Base-by-base conservation (phyloP, 2,113 vertebrate genomes). In the Halcyon senegalensis region DNA sequence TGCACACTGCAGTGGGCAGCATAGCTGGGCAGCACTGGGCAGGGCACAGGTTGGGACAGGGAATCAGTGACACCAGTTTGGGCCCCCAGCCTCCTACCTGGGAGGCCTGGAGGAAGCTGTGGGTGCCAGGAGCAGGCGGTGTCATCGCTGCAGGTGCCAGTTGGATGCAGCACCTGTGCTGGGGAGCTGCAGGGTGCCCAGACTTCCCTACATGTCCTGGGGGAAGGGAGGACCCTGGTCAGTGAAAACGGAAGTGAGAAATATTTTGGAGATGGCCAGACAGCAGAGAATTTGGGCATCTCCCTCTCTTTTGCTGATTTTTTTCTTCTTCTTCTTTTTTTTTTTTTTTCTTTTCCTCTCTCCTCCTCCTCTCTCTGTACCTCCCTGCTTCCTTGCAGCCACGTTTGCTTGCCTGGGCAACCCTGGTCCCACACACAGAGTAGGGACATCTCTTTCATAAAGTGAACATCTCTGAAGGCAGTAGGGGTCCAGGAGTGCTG, bases 21-120 rank as follows among this genome's bases (percentile, higher is more conserved):
- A 28, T 0, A 0, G 33, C 2, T 1, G 13, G 48, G 43, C 46
- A 69, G 31, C 13, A 16, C 23, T 3, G 3, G 16, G 21, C 63
- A 93, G 64, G 15, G 41, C 14, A 50, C 15, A 14, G 56, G 41
- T 25, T 4, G 2, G 74, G 31, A 59, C 23, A 82, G 12, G 35
- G 44, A 27, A 31, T 55, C 0, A 1, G 48, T 30, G 56, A 33
- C 82, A 46, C 16, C 31, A 16, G 1, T 9, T 5, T 73, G 39
- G 33, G 37, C 2, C 55, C 18, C 31, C 4, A 2, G 8, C 14
- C 23, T 14, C 0, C 0, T 18, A 31, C 31, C 35, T 19, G 6
- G n/a, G 37, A 62, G 51, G 51, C 35, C 4, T 1, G 2, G 18
- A 9, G 18, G 53, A 35, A 84, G 44, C 35, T 24, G 25, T 48